Percentiles rank a stretch among this genome's conserved stretches.
Evolutionary conservation across 1,140 invertebrate species (phyloP).

Genomic region (Oryzaephilus surinamensis): DNA sequence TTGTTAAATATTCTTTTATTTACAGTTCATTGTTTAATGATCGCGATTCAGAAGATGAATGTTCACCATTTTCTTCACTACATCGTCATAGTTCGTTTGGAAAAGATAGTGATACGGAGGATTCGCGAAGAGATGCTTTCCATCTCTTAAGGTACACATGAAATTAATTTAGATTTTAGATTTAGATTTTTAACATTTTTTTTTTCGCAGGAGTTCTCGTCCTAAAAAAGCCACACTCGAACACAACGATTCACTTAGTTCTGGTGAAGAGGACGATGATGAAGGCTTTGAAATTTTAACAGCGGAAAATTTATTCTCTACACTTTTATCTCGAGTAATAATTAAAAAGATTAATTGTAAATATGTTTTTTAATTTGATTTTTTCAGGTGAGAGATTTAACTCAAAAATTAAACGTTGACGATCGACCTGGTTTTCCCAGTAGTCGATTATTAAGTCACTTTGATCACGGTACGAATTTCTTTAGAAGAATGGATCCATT

Average conservation of each 20-base stretch:
- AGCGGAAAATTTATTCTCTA: conserved; percentile 82
- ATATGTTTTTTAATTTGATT: conserved; percentile 10
- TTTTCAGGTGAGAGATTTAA: conserved; percentile 64
- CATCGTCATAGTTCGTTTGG: conserved; percentile 37
- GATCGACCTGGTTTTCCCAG: conserved; percentile 52
- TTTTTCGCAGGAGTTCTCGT: conserved; percentile 68
- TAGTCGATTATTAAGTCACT: conserved; percentile 39
- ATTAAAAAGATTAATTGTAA: not conserved
- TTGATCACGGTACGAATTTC: conserved; percentile 33
- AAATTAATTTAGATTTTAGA: too few species aligned
- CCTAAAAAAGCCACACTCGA: conserved; percentile 55
- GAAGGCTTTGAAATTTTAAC: conserved; percentile 83
- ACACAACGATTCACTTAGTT: conserved; percentile 70
- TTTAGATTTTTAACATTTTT: too few species aligned
- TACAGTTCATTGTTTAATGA: conserved; percentile 54
- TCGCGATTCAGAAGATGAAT: conserved; percentile 62
- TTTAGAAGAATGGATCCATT: conserved; percentile 25
- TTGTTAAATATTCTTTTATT: conserved; percentile 12
- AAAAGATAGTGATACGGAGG: conserved; percentile 41
- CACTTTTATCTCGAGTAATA: conserved; percentile 65
- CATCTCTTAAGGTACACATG: too few species aligned
- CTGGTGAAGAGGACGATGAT: conserved; percentile 78
- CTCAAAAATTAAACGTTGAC: conserved; percentile 73
- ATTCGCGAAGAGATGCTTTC: conserved; percentile 43
- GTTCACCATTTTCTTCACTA: conserved; percentile 36